phyloP scores from a whole-genome alignment of 1,140 invertebrate genomes.

The Philotrypesis tridentata region DNA sequence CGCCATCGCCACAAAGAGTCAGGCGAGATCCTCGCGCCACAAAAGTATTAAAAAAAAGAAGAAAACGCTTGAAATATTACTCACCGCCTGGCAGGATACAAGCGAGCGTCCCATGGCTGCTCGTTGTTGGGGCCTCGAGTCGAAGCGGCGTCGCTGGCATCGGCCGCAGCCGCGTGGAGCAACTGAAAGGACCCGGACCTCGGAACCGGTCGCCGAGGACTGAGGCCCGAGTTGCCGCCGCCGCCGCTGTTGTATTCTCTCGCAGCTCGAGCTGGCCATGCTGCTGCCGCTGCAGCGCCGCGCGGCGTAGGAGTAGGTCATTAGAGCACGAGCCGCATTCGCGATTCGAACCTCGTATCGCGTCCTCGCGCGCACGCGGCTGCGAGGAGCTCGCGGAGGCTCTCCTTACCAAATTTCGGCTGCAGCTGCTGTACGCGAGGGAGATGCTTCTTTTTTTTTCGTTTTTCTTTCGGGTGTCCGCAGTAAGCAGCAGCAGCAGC shows the following conservation, averaged over 20 bases:
- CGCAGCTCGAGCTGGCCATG: not conserved
- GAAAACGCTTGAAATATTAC: constrained; percentile 22
- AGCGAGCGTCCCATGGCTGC: constrained; percentile 51
- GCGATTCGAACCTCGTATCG: not conserved
- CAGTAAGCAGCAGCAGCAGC: too few species aligned
- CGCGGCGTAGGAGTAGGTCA: constrained; percentile 67
- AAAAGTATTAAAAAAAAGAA: too few species aligned
- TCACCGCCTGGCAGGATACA: constrained; percentile 49
- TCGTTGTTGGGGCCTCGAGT: constrained; percentile 40
- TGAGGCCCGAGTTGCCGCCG: constrained; percentile 43
- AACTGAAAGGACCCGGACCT: constrained; percentile 56
- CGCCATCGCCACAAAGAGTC: not conserved
- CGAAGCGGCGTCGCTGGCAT: constrained; percentile 51
- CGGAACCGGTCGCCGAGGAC: constrained; percentile 64
- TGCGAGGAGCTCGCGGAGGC: not conserved
- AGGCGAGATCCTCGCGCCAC: too few species aligned
- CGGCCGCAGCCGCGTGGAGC: constrained; percentile 48
- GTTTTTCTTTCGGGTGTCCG: too few species aligned
- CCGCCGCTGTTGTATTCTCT: not conserved
- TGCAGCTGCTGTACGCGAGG: too few species aligned
- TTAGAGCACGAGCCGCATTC: constrained; percentile 60
- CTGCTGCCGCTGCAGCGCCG: not conserved
- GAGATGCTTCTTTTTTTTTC: too few species aligned
- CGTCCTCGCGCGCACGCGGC: not conserved
- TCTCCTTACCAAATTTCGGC: too few species aligned